These are phyloP conservation scores for Helogale parvula DNA, from an alignment of 2,113 vertebrate species.

Conservation along the genomic window DNA sequence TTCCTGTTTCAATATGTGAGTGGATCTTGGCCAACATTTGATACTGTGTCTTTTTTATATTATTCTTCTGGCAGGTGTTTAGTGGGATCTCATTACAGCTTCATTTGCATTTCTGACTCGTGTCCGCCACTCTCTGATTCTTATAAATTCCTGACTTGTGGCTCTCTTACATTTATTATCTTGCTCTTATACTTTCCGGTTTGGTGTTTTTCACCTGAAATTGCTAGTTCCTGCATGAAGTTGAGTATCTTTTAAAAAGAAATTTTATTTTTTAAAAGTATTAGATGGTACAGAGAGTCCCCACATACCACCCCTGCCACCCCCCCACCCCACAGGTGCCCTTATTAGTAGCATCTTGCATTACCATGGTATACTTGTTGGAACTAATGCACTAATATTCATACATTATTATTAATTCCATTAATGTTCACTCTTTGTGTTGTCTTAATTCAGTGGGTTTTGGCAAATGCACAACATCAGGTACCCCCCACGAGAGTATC, in stretches of 20 bases:
- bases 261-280: constrained; percentile 14
- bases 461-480: neutral
- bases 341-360: neutral
- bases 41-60: neutral
- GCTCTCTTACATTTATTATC: neutral
- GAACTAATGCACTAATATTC: neutral
- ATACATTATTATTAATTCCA: neutral
- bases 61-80: neutral
- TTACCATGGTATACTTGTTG: neutral
- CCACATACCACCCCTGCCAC: neutral
- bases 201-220: neutral
- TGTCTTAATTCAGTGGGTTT: neutral
- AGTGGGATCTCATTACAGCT: neutral
- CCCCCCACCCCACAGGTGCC: neutral
- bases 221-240: neutral
- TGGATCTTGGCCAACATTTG: neutral
- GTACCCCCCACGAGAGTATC: neutral
- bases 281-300: neutral
- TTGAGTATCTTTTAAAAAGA: neutral
- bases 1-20: neutral
- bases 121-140: neutral
- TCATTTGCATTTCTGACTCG: neutral
- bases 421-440: neutral
- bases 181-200: neutral
- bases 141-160: neutral